Evolutionary conservation across 2,113 vertebrate genomes (phyloP).

Genomic region (Chaetorhynchus papuensis): DNA sequence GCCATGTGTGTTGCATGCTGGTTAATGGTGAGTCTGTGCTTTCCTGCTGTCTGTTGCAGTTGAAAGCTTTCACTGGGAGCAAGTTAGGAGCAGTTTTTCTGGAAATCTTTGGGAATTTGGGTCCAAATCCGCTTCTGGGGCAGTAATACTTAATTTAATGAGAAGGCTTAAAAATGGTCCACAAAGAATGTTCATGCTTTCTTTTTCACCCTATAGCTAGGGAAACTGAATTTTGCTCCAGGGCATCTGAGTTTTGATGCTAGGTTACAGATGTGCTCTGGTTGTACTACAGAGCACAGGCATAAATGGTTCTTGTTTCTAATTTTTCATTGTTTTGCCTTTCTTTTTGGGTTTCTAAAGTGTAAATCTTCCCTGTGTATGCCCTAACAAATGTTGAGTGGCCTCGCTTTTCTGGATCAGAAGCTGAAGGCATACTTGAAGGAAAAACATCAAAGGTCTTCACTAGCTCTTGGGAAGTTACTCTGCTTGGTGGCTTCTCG

Average conservation of each 20-base stretch:
- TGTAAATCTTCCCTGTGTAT: neutral
- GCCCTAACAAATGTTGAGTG: neutral
- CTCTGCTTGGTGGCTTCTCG: neutral
- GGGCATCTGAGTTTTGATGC: neutral
- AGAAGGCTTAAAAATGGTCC: neutral
- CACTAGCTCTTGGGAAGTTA: neutral
- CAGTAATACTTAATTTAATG: neutral
- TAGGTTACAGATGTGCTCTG: neutral
- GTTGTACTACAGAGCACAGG: neutral
- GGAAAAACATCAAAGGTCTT: neutral
- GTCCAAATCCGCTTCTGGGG: neutral
- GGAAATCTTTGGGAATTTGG: neutral
- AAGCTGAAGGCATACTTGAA: neutral
- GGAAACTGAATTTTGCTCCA: neutral
- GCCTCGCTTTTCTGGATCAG: neutral
- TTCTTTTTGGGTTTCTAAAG: neutral
- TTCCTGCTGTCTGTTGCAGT: neutral
- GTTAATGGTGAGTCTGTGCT: neutral
- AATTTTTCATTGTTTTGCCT: neutral
- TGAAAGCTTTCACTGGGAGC: neutral
- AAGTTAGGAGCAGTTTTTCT: neutral
- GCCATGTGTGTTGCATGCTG: neutral
- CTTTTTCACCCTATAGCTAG: neutral
- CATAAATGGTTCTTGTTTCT: neutral
- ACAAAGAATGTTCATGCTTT: neutral